Evolutionary conservation across 92 coral and sea anemone genomes (phyloP).

Genomic region (Paragorgia papillata): DNA sequence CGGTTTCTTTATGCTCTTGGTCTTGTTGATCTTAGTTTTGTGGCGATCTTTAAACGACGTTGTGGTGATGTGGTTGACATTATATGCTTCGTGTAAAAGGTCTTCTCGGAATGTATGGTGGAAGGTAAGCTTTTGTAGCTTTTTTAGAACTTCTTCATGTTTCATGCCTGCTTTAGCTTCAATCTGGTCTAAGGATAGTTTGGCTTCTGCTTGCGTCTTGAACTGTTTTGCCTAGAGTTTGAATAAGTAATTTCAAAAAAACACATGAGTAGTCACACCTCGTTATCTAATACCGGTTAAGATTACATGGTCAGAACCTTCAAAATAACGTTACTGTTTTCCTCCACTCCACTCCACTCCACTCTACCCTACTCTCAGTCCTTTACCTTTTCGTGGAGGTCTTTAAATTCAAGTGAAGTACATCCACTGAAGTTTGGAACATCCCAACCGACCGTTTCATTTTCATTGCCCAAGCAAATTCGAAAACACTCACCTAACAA

Average conservation of each 20-base stretch:
- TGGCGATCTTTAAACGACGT: background rate
- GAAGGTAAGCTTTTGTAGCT: constrained; percentile 70
- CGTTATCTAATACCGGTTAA: no score
- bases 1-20: background rate
- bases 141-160: constrained; percentile 65
- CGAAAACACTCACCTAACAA: constrained; percentile 66
- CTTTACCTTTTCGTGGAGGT: constrained; percentile 72
- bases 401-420: constrained; percentile 66
- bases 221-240: constrained; percentile 29
- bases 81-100: background rate
- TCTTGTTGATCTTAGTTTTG: background rate
- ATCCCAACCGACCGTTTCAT: constrained; percentile 77
- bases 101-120: constrained; percentile 74
- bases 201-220: constrained; percentile 34
- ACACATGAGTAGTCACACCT: background rate
- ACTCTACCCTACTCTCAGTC: no score
- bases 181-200: constrained; percentile 41
- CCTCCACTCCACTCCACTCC: no score
- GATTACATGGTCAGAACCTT: no score
- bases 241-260: background rate
- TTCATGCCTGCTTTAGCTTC: constrained; percentile 55
- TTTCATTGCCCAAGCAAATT: constrained; percentile 73
- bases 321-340: no score
- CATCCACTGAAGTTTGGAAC: constrained; percentile 81
- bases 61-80: background rate